Evolutionary conservation across 2,113 vertebrate species (phyloP).

Genomic region (Sphaerodactylus townsendi): DNA sequence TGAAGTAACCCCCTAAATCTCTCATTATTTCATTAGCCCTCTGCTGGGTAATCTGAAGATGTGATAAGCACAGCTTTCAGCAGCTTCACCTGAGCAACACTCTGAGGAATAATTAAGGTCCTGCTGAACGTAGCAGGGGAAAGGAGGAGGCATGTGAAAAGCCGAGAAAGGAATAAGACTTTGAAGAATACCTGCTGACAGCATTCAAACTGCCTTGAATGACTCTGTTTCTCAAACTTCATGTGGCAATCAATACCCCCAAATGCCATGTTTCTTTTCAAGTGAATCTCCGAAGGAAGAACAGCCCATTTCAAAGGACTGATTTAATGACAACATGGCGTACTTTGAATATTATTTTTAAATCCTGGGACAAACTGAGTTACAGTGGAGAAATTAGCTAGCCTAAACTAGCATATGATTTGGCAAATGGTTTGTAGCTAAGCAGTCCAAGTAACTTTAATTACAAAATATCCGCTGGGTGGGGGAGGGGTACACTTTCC

Average conservation of each 20-base stretch:
- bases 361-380: not conserved
- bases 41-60: slow-evolving; percentile 16
- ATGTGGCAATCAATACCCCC: slow-evolving; percentile 39
- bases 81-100: slow-evolving; percentile 44
- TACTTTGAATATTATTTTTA: not conserved
- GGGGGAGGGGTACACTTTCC: no score
- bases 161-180: slow-evolving; percentile 30
- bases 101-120: slow-evolving; percentile 50
- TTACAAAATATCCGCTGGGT: not conserved
- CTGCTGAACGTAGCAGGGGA: slow-evolving; percentile 35
- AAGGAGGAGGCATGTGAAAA: slow-evolving; percentile 25
- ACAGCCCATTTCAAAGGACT: slow-evolving; percentile 32
- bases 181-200: slow-evolving; percentile 61
- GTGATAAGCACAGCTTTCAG: slow-evolving; percentile 42
- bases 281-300: slow-evolving; percentile 34
- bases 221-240: slow-evolving; percentile 15
- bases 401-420: not conserved
- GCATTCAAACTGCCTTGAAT: slow-evolving; percentile 40
- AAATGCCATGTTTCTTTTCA: slow-evolving; percentile 45
- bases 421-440: not conserved
- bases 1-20: not conserved
- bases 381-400: not conserved
- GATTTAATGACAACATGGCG: not conserved
- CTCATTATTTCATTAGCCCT: slow-evolving; percentile 46
- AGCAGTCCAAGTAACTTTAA: not conserved